Evolutionary conservation across 2,797 vertebrate genomes (phyloP).

Genomic region (Platyrinchus mystaceus): DNA sequence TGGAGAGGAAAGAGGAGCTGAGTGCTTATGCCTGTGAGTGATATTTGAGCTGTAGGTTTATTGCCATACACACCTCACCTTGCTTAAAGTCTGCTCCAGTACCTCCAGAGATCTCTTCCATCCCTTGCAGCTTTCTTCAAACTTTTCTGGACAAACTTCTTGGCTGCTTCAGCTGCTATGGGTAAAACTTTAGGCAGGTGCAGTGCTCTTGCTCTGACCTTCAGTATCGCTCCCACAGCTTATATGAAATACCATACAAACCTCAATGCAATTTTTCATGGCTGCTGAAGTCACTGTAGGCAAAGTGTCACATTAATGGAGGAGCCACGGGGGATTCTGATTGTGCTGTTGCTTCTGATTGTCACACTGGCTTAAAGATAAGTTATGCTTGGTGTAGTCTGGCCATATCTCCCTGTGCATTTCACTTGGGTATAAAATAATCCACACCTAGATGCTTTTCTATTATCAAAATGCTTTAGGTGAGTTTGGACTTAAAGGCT

Average conservation of each 20-base stretch:
- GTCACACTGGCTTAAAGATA: constrained; percentile 28
- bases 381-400: not conserved
- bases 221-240: not conserved
- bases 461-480: not conserved
- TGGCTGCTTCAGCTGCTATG: not conserved
- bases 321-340: constrained; percentile 17
- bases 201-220: constrained; percentile 38
- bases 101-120: not conserved
- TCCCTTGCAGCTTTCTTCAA: not conserved
- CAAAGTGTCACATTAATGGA: constrained; percentile 28
- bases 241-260: not conserved
- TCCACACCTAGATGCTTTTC: not conserved
- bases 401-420: not conserved
- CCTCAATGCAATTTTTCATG: not conserved
- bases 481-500: not conserved
- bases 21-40: not conserved
- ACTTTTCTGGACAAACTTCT: not conserved
- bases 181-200: not conserved
- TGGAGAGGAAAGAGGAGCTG: not conserved
- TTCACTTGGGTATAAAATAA: constrained; percentile 20
- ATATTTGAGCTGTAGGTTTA: not conserved
- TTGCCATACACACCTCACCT: not conserved
- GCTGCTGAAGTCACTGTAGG: constrained; percentile 23
- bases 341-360: constrained; percentile 5
- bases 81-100: not conserved